phyloP scores from a whole-genome alignment of 2,113 vertebrate genomes.

The Talpa occidentalis region DNA sequence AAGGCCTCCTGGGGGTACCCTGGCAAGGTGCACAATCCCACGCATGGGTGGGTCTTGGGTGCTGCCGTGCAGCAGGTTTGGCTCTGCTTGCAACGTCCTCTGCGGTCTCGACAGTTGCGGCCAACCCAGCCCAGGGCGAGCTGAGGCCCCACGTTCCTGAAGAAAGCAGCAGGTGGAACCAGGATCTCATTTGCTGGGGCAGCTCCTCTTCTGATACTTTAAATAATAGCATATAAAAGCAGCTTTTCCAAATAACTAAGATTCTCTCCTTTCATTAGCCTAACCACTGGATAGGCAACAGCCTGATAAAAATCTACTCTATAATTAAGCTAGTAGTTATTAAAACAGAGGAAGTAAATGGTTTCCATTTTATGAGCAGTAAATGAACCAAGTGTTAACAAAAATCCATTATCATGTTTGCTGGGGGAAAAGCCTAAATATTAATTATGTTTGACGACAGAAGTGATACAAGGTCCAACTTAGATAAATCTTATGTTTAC shows the following conservation, averaged over 20 bases:
- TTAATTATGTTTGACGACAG: slow-evolving; percentile 48
- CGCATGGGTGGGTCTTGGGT: not conserved
- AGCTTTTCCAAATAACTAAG: slow-evolving; percentile 73
- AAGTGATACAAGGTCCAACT: not conserved
- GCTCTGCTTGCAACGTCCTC: not conserved
- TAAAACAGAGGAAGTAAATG: slow-evolving; percentile 80
- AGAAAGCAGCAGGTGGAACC: not conserved
- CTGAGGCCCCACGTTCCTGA: not conserved
- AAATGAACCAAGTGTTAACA: slow-evolving; percentile 72
- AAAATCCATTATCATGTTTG: slow-evolving; percentile 64
- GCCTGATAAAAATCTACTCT: slow-evolving; percentile 80
- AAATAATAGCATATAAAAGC: slow-evolving; percentile 65
- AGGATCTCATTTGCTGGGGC: not conserved
- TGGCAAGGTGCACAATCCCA: not conserved
- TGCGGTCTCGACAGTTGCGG: rapidly evolving
- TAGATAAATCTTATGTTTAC: slow-evolving; percentile 51
- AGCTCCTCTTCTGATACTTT: slow-evolving; percentile 53
- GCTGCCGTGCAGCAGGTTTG: rapidly evolving
- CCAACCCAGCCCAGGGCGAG: not conserved
- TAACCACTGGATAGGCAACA: slow-evolving; percentile 79
- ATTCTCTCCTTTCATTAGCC: slow-evolving; percentile 78
- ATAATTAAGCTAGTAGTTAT: slow-evolving; percentile 82
- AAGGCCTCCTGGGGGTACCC: not conserved
- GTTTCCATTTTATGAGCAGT: slow-evolving; percentile 80
- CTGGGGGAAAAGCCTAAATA: slow-evolving; percentile 11